Evolutionary conservation across 2,113 vertebrate species (phyloP).

Genomic region (Lipophrys pholis): DNA sequence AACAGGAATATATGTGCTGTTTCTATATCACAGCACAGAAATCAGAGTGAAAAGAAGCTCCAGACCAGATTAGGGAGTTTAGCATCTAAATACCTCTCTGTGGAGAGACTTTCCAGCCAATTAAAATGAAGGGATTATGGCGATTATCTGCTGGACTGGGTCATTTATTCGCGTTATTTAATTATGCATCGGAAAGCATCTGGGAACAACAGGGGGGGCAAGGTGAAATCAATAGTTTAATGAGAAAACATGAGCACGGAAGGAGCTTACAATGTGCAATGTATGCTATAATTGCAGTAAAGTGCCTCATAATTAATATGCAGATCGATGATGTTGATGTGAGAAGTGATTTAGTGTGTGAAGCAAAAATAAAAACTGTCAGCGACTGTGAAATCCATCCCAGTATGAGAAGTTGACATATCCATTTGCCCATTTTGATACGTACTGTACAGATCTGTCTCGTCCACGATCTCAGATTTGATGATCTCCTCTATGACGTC

Average conservation of each 20-base stretch:
- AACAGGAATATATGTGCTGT: too few species aligned
- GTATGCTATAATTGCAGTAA: neutral
- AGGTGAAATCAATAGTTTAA: slow-evolving; percentile 47
- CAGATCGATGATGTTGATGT: neutral
- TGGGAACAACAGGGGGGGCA: slow-evolving; percentile 28
- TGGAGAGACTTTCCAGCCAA: slow-evolving; percentile 52
- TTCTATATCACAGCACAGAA: too few species aligned
- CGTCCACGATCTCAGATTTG: slow-evolving; percentile 98
- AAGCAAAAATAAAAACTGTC: slow-evolving; percentile 16
- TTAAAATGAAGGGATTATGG: slow-evolving; percentile 68
- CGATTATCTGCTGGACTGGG: slow-evolving; percentile 66
- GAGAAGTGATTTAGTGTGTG: neutral
- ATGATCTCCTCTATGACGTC: slow-evolving; percentile 86
- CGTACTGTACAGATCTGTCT: slow-evolving; percentile 97
- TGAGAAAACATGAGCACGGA: slow-evolving; percentile 11
- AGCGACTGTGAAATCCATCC: slow-evolving; percentile 36
- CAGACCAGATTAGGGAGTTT: slow-evolving; percentile 30
- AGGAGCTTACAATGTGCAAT: neutral
- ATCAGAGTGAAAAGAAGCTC: neutral
- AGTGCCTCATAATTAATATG: neutral
- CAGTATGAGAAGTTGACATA: slow-evolving; percentile 2
- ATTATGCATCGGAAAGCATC: slow-evolving; percentile 58
- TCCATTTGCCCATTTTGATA: slow-evolving; percentile 37
- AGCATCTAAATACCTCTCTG: slow-evolving; percentile 37
- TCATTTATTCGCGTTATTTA: slow-evolving; percentile 63